Percentiles rank a stretch among this genome's conserved stretches.
phyloP scores from a whole-genome alignment of 2,797 vertebrate species.

The Argya squamiceps region DNA sequence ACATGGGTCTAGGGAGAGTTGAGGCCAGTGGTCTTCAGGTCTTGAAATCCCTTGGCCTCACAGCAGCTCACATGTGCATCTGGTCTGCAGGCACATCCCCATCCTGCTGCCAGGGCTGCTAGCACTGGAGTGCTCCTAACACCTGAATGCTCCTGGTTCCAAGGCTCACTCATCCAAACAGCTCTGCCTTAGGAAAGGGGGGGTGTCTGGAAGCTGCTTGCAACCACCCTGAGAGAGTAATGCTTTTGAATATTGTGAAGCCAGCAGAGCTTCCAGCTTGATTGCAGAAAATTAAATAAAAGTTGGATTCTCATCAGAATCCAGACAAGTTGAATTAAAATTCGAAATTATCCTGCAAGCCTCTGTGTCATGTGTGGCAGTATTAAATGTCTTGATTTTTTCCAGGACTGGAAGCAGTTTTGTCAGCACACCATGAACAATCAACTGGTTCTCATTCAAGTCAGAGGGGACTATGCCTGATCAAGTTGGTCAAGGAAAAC shows the following conservation, averaged over 20 bases:
- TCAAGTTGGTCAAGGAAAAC: neutral
- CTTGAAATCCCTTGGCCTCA: neutral
- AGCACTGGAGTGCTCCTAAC: neutral
- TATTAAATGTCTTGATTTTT: neutral
- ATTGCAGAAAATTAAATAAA: neutral
- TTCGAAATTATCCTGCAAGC: neutral
- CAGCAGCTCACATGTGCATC: neutral
- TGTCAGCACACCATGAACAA: neutral
- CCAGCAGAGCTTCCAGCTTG: neutral
- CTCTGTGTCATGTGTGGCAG: neutral
- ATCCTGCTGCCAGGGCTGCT: neutral
- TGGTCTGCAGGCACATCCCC: neutral
- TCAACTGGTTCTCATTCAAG: neutral
- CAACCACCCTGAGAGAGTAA: neutral
- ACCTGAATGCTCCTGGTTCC: neutral
- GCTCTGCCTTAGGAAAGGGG: neutral
- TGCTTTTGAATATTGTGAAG: neutral
- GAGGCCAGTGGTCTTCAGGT: neutral
- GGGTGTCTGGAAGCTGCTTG: neutral
- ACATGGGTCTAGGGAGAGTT: neutral
- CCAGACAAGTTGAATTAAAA: neutral
- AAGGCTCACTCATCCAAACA: neutral
- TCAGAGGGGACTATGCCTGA: neutral
- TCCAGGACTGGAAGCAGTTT: neutral
- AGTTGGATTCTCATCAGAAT: conserved; percentile 2